phyloP scores from a whole-genome alignment of 2,113 vertebrate species.

The Cercopithecus mona region DNA sequence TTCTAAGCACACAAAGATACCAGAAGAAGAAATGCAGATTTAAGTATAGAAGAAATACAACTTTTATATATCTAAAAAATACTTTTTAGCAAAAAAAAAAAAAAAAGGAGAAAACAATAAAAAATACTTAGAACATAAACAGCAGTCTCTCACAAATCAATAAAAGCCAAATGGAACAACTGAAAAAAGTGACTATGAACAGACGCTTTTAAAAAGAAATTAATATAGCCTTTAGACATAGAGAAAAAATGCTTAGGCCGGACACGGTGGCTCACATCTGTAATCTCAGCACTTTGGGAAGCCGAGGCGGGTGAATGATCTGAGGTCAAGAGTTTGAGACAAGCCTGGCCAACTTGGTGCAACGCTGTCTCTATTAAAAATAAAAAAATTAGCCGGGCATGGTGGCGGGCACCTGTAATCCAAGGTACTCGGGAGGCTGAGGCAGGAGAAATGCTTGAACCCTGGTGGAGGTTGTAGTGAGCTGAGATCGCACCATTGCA shows the following conservation, averaged over 20 bases:
- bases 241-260: neutral
- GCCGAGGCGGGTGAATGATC: too few species aligned
- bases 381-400: too few species aligned
- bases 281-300: too few species aligned
- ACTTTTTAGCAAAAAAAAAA: neutral
- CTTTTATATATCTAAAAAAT: neutral
- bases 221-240: conserved; percentile 23
- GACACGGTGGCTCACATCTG: too few species aligned
- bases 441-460: too few species aligned
- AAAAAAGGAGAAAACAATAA: neutral
- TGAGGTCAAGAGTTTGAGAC: too few species aligned
- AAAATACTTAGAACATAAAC: neutral
- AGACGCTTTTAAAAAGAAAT: conserved; percentile 7
- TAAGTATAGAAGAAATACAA: conserved; percentile 38
- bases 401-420: too few species aligned
- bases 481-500: too few species aligned
- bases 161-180: neutral
- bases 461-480: too few species aligned
- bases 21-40: neutral
- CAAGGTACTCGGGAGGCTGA: too few species aligned
- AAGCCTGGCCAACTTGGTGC: too few species aligned
- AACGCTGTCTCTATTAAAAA: too few species aligned
- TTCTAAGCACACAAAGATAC: neutral
- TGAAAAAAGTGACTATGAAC: conserved; percentile 46
- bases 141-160: conserved; percentile 14